phyloP scores from a whole-genome alignment of 2,888 invertebrate species.

The Volucella bombylans region DNA sequence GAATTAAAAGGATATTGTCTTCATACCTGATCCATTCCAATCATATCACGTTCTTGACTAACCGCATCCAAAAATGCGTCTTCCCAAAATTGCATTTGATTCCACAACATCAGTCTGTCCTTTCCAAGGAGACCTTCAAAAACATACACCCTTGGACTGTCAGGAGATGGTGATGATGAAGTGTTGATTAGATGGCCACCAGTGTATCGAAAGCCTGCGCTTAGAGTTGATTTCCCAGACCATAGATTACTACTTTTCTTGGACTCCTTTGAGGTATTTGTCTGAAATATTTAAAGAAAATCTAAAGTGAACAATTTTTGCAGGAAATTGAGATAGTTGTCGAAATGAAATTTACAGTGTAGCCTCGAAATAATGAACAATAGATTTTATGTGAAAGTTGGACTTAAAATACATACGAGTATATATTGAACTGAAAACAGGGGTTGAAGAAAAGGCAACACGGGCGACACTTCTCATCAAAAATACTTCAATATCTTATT shows the following conservation, averaged over 20 bases:
- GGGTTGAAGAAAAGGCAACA: too few species aligned
- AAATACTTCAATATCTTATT: too few species aligned
- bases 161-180: constrained; percentile 92
- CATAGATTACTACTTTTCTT: constrained; percentile 94
- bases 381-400: too few species aligned
- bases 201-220: constrained; percentile 93
- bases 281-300: constrained; percentile 75
- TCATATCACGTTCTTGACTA: constrained; percentile 97
- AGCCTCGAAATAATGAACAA: too few species aligned
- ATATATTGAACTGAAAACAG: too few species aligned
- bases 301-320: too few species aligned
- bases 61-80: constrained; percentile 99
- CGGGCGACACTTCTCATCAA: too few species aligned
- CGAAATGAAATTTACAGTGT: too few species aligned
- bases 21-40: constrained; percentile 97
- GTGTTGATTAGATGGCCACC: constrained; percentile 93
- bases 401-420: too few species aligned
- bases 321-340: too few species aligned
- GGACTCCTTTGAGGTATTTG: constrained; percentile 84
- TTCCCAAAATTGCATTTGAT: constrained; percentile 99
- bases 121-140: constrained; percentile 92
- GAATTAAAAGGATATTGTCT: background rate
- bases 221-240: constrained; percentile 95
- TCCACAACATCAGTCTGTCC: constrained; percentile 93
- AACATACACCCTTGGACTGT: constrained; percentile 93